These are phyloP conservation scores for Formicarius rufipectus DNA, from an alignment of 2,113 vertebrate genomes.

Conservation along the genomic window DNA sequence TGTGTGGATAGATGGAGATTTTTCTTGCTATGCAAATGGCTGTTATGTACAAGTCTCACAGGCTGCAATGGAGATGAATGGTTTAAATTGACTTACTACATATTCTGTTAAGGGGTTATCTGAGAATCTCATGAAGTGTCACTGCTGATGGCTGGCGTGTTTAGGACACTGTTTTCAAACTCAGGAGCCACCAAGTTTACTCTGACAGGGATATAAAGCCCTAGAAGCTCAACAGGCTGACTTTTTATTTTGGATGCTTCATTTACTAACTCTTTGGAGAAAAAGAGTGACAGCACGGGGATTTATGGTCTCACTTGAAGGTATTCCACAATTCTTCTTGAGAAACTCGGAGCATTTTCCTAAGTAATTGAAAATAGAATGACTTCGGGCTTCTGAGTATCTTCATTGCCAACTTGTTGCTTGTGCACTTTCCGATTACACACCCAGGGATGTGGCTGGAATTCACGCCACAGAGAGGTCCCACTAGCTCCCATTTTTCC, in stretches of 20 bases:
- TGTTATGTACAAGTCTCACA: neutral
- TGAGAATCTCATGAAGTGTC: neutral
- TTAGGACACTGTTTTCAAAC: neutral
- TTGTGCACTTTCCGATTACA: neutral
- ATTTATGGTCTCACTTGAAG: slow-evolving; percentile 39
- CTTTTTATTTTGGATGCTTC: slow-evolving; percentile 13
- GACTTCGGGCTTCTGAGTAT: neutral
- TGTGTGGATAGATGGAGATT: neutral
- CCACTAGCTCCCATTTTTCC: neutral
- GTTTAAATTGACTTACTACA: neutral
- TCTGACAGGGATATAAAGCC: neutral
- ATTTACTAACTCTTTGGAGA: slow-evolving; percentile 27
- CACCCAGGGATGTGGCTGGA: neutral
- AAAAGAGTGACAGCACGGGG: neutral
- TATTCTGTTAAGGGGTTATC: neutral
- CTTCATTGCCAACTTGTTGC: neutral
- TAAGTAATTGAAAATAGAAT: neutral
- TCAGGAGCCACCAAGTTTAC: neutral
- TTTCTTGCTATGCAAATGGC: slow-evolving; percentile 17
- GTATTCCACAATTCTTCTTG: neutral
- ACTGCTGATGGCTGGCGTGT: neutral
- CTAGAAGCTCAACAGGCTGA: neutral
- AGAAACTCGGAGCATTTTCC: neutral
- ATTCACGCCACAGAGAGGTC: neutral
- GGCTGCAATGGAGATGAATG: slow-evolving; percentile 32